phyloP scores from a whole-genome alignment of 2,113 vertebrate genomes.

The Melanerpes aurifrons region DNA sequence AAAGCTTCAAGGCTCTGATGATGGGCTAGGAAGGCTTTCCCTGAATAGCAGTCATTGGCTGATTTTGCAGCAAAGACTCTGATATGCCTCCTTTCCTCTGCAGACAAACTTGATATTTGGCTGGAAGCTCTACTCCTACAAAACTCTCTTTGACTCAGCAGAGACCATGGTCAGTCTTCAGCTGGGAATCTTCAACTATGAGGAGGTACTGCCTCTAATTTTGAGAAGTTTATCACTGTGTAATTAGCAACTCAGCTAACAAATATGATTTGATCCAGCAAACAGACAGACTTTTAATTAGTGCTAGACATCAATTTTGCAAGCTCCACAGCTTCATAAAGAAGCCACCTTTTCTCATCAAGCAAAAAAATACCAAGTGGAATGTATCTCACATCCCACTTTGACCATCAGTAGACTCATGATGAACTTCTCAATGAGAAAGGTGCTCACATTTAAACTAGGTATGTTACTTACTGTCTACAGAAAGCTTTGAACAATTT shows the following conservation, averaged over 20 bases:
- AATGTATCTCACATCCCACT: neutral
- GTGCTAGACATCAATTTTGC: neutral
- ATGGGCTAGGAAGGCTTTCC: neutral
- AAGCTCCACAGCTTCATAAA: neutral
- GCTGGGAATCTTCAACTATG: constrained; percentile 96
- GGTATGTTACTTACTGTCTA: neutral
- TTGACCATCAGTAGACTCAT: neutral
- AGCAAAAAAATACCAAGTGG: neutral
- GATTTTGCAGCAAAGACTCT: neutral
- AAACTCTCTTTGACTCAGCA: constrained; percentile 87
- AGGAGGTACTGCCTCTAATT: constrained; percentile 81
- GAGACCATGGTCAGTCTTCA: constrained; percentile 94
- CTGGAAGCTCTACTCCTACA: constrained; percentile 92
- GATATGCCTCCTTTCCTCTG: constrained; percentile 17
- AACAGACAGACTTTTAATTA: neutral
- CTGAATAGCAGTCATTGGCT: neutral
- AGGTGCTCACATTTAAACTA: neutral
- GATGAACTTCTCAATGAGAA: neutral
- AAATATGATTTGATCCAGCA: neutral
- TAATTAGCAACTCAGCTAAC: neutral
- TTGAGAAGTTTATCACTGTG: neutral
- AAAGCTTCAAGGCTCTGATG: neutral
- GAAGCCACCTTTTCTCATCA: neutral
- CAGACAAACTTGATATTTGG: constrained; percentile 94
- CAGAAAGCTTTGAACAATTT: neutral